Conservation (phyloP, 1,140 invertebrate genomes). For the Procambarus virginalis region DNA sequence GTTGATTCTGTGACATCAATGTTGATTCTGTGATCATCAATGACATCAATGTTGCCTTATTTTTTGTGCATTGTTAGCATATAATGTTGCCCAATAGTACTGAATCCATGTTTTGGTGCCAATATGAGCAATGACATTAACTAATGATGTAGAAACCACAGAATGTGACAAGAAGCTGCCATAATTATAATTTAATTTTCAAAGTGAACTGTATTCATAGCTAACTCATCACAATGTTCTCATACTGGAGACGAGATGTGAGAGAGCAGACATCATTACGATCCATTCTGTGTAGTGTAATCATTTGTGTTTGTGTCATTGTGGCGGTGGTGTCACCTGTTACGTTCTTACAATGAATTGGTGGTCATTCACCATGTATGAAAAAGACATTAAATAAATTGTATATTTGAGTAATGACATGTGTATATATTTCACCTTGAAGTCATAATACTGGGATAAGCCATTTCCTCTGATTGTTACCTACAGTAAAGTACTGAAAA, state of each 20-base stretch:
- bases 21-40: too few species aligned
- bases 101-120: not conserved
- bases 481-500: too few species aligned
- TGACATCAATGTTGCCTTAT: not conserved
- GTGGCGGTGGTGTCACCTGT: not conserved
- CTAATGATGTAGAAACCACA: not conserved
- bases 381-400: slow-evolving; percentile 37
- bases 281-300: slow-evolving; percentile 1
- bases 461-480: too few species aligned
- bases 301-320: not conserved
- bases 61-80: not conserved
- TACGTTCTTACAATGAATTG: not conserved
- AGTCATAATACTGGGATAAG: too few species aligned
- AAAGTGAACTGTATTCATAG: not conserved
- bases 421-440: not conserved
- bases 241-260: not conserved
- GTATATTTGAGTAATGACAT: slow-evolving; percentile 31
- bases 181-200: not conserved
- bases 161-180: not conserved
- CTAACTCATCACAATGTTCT: not conserved
- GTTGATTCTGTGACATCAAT: not conserved
- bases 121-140: not conserved
- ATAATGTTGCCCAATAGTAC: not conserved
- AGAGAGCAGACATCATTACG: not conserved
- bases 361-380: slow-evolving; percentile 22